Base-by-base conservation (phyloP, 2,797 vertebrate genomes). In the Nannoperca obscura region DNA sequence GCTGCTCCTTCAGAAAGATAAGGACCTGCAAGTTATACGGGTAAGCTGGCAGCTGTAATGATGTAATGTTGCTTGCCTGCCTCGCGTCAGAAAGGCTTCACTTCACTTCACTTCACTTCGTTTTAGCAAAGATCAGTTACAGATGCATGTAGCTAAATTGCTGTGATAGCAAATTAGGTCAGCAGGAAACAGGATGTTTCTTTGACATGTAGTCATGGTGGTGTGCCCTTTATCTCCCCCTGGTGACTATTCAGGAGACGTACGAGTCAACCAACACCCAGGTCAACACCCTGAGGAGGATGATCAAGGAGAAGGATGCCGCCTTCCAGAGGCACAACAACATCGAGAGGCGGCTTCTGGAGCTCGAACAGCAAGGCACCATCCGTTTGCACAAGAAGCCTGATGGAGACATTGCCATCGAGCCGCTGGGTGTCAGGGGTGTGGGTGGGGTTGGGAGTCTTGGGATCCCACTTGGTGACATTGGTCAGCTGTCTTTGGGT, bases 231-330 rank as follows among this genome's bases (percentile, higher is more conserved):
- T 88, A 80, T 81, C 55, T 14, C 91, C 90, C 83, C 83, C 92
- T 86, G 89, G 83, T 89, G 82, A 59, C 87, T 22, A 3, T 36
- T 46, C 74, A 99, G 98, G 98, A 99, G 91, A 99, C 97, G 0
- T 98, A 95, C 0, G 97, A 99, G 93, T 97, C 94, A 50, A 96
- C 97, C 30, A 99, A 92, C 92, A 95, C 97, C 81, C 98, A 99
- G 87, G 97, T 99, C 60, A 96, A 94, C 94, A 99, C 97, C 0
- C 96, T 99, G 81, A 93, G 97, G 84, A 95, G 96, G 85, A 92
- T 99, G 89, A 97, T 99, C 86, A 96, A 99, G 88, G 98, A 99
- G 92, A 99, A 99, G 92, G 98, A 99, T 3, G 97, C 96, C 0
- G 97, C 97, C 40, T 97, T 96, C 89, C 97, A 97, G 91, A 95